phyloP scores from a whole-genome alignment of 2,113 vertebrate genomes.

The Chloropsis hardwickii region DNA sequence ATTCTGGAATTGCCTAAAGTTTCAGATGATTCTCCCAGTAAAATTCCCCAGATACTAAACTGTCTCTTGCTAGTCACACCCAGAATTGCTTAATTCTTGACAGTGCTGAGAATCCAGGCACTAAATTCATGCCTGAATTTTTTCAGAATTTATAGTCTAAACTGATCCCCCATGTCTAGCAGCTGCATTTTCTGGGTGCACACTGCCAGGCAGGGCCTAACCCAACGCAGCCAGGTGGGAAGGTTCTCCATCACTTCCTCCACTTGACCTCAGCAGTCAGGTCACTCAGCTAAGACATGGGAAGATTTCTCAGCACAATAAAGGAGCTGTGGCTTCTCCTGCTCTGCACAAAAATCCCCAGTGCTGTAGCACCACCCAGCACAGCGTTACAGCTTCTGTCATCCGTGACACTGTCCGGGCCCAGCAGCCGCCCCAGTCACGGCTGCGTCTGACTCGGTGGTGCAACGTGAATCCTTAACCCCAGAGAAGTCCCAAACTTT shows the following conservation, averaged over 20 bases:
- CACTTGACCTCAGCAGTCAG: neutral
- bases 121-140: neutral
- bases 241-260: neutral
- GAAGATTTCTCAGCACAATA: neutral
- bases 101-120: neutral
- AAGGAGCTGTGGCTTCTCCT: neutral
- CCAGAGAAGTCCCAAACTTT: neutral
- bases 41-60: neutral
- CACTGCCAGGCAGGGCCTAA: neutral
- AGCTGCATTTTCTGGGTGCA: neutral
- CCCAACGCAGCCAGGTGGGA: neutral
- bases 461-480: neutral
- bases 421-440: rapidly evolving
- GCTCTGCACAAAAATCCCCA: neutral
- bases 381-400: neutral
- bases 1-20: neutral
- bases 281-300: neutral
- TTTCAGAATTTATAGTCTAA: neutral
- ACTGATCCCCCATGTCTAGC: neutral
- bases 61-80: conserved; percentile 20
- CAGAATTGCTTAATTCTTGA: conserved; percentile 46
- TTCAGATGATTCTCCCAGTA: conserved; percentile 7
- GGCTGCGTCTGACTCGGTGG: neutral
- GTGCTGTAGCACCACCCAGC: neutral
- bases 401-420: neutral